Evolutionary conservation across 2,888 invertebrate genomes (phyloP), one percentile per base, ranked within the genome.

Genomic region (Catocala sponsa): DNA sequence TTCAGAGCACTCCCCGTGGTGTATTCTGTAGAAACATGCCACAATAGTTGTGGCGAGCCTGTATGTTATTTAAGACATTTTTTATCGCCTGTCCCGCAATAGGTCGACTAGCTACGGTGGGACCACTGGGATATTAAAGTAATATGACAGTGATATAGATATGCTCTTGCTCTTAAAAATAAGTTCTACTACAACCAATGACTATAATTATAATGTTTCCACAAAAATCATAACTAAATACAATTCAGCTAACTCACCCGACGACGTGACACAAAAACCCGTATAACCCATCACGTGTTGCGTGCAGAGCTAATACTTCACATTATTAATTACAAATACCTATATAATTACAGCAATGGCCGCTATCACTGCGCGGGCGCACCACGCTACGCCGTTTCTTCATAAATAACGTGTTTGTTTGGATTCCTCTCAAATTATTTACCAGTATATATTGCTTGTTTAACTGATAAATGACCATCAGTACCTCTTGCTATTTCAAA

Each of bases 281-380:
- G 63, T 49, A 53, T 55, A 44, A 51, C 50, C 69, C 69, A 66
- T 68, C 67, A 58, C 68, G 67, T 72, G 72, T 78, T 64, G 72
- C 75, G 75, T 77, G 78, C 62, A 71, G 43, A 44, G 63, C 57
- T 68, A 65, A 74, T 74, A 66, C 68, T 80, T 81, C 77, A 79
- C 82, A 76, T 78, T 80, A 77, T 78, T 84, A 83, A 84, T 83
- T 82, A 82, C 82, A 76, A 79, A 86, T 86, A 82, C 77, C 83
- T 84, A 80, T 82, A 76, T 87, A 87, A 90, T 89, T 86, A 67
- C 71, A 63, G 72, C 82, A 73, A 76, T 76, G 76, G 78, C 74
- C 76, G 80, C 78, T 77, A 78, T 78, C 78, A 68, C 47, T 46
- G 51, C 46, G 53, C 57, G 52, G 25, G 41, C 60, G 60, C 50